Evolutionary conservation across 2,888 invertebrate genomes (phyloP).

Genomic region (Agrochola circellaris): DNA sequence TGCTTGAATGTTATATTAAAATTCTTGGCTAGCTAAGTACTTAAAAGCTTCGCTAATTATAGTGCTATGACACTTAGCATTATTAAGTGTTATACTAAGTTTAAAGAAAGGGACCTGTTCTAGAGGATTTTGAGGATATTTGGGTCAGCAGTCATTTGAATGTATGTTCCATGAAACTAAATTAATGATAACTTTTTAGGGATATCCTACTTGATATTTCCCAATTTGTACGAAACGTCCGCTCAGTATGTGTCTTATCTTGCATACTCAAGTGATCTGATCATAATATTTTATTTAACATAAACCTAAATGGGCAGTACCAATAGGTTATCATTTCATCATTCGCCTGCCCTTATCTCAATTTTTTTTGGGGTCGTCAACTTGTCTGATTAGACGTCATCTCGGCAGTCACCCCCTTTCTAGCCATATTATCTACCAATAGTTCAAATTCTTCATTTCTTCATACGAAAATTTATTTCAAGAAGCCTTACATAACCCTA

Average conservation of each 20-base stretch:
- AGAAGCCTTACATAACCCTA: not conserved
- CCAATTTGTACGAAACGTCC: not conserved
- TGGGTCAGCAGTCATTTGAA: not conserved
- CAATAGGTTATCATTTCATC: no score
- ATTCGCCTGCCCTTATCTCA: no score
- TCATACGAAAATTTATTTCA: not conserved
- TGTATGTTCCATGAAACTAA: not conserved
- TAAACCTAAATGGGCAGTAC: no score
- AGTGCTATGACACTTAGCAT: constrained; percentile 37
- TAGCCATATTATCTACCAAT: not conserved
- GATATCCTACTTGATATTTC: not conserved
- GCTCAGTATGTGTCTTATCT: not conserved
- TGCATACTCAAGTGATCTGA: no score
- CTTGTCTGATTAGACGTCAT: no score
- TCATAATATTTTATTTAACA: no score
- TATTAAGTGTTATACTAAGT: constrained; percentile 26
- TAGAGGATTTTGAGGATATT: not conserved
- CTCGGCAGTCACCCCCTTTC: no score
- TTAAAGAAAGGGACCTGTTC: not conserved
- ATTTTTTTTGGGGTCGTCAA: no score
- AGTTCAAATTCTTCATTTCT: no score
- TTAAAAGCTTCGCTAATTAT: constrained; percentile 55
- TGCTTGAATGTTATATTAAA: constrained; percentile 49
- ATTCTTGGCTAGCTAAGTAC: constrained; percentile 43
- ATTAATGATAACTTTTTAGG: no score